phyloP scores from a whole-genome alignment of 1,140 invertebrate species.

The Coenobita brevimanus region DNA sequence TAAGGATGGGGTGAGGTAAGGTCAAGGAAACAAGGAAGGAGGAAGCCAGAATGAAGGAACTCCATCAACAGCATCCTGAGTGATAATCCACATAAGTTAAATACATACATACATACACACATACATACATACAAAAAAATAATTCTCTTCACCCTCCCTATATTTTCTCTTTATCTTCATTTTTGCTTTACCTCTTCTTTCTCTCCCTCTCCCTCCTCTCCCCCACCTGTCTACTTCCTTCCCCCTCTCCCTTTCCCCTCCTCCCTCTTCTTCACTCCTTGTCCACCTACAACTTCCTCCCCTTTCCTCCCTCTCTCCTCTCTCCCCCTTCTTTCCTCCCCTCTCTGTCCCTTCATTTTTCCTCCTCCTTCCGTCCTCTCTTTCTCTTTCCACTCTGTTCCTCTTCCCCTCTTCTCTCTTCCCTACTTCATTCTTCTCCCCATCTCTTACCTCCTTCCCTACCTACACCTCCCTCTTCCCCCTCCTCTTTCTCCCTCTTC shows the following conservation, averaged over 20 bases:
- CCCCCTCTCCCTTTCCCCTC: not conserved
- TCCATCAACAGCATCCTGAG: too few species aligned
- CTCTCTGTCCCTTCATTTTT: not conserved
- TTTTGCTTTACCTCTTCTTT: too few species aligned
- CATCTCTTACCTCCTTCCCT: not conserved
- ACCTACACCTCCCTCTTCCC: not conserved
- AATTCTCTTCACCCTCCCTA: too few species aligned
- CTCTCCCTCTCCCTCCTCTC: too few species aligned
- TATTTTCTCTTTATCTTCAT: too few species aligned
- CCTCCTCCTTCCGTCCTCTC: slow-evolving; percentile 9
- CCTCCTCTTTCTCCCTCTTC: not conserved
- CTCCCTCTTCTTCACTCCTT: not conserved
- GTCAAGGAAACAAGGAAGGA: too few species aligned
- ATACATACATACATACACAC: too few species aligned
- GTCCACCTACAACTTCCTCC: not conserved
- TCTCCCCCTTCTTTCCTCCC: slow-evolving; percentile 18
- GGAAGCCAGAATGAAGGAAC: too few species aligned
- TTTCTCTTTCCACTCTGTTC: not conserved
- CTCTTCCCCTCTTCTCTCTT: not conserved
- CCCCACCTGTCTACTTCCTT: too few species aligned
- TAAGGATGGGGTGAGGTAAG: too few species aligned
- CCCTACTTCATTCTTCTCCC: not conserved
- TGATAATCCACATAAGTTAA: too few species aligned
- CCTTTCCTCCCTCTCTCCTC: slow-evolving; percentile 8
- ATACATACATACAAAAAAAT: too few species aligned